Evolutionary conservation across 2,113 vertebrate species (phyloP).

Genomic region (Varanus komodoensis): DNA sequence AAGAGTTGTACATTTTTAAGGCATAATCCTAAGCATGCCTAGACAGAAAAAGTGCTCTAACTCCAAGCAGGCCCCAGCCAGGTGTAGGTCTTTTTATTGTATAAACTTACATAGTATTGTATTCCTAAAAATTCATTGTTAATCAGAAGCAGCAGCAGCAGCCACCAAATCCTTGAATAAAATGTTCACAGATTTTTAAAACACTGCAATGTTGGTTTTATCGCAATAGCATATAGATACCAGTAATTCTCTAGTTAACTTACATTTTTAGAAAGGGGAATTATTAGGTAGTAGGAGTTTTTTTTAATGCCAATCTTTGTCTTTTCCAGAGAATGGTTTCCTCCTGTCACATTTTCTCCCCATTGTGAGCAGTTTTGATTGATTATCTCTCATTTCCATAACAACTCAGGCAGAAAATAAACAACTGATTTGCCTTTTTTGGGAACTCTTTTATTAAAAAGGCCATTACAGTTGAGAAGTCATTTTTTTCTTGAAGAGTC

Average conservation of each 20-base stretch:
- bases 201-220: neutral
- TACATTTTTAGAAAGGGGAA: slow-evolving; percentile 20
- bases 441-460: slow-evolving; percentile 60
- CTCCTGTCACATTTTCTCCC: neutral
- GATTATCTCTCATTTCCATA: slow-evolving; percentile 71
- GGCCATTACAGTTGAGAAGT: slow-evolving; percentile 34
- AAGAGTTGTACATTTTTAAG: neutral
- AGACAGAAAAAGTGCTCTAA: too few species aligned
- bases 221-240: neutral
- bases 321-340: slow-evolving; percentile 23
- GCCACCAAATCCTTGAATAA: too few species aligned
- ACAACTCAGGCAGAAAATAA: slow-evolving; percentile 61
- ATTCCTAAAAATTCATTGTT: neutral
- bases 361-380: slow-evolving; percentile 57
- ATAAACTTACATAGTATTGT: neutral
- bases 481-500: neutral
- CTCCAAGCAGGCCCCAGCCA: too few species aligned
- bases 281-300: slow-evolving; percentile 32
- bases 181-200: neutral
- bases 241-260: neutral
- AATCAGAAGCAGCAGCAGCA: neutral
- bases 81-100: too few species aligned
- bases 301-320: slow-evolving; percentile 39
- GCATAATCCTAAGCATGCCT: too few species aligned
- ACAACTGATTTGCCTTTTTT: slow-evolving; percentile 44